Base-by-base conservation (phyloP, 2,797 vertebrate genomes). In the Parauchenoglanis punctatus region DNA sequence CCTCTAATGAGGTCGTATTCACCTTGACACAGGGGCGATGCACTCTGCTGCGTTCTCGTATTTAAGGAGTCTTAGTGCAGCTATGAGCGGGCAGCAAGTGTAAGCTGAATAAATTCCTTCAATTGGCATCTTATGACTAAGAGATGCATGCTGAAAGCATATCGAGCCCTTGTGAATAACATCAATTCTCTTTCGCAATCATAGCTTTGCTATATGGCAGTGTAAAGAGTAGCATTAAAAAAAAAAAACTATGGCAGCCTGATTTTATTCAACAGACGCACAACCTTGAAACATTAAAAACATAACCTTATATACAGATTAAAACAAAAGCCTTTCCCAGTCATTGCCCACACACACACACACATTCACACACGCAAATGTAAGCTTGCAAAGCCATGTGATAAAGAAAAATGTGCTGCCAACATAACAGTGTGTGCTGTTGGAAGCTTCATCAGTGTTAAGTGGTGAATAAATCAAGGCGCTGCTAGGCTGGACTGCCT, bases 401-500 rank as follows among this genome's bases (percentile, higher is more conserved):
- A 97, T 96, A 92, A 96, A 97, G 96, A 96, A 97, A 97, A 97
- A 97, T 96, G 96, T 96, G 89, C 93, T 96, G 92, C 95, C 96
- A 97, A 97, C 96, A 97, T 88, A 78, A 81, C 63, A 96, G 96
- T 96, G 96, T 96, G 94, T 96, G 96, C 95, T 94, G 96, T 97
- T 96, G 97, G 97, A 97, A 95, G 97, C 97, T 97, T 97, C 97
- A 98, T 99, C 97, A 98, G 95, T 94, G 93, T 96, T 98, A 99
- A 98, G 97, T 98, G 97, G 96, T 96, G 96, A 95, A 99, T 99
- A 98, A 98, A 99, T 98, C 97, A 98, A 96, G 92, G 92, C 92
- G 93, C 96, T 96, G 87, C 90, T 93, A 96, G 80, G 91, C 93
- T 95, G 94, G 92, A 91, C 95, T 96, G 95, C 96, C 96, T 95